phyloP scores from a whole-genome alignment of 2,888 invertebrate species.

The Sphecodes monilicornis region DNA sequence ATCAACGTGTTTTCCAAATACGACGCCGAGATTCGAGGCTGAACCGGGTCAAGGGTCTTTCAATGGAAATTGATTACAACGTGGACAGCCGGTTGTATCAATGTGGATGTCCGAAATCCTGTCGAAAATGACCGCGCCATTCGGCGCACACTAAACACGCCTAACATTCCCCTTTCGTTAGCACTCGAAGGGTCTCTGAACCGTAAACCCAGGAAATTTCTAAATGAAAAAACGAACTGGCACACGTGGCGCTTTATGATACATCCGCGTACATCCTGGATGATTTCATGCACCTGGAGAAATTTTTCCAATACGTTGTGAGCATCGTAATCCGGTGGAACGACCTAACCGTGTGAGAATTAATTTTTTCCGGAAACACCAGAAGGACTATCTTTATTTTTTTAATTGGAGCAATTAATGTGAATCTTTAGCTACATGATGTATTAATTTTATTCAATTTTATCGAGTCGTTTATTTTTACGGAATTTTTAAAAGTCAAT shows the following conservation, averaged over 20 bases:
- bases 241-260: not conserved
- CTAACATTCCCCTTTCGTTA: not conserved
- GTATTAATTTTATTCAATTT: not conserved
- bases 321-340: not conserved
- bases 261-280: not conserved
- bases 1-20: slow-evolving; percentile 11
- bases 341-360: not conserved
- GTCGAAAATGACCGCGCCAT: not conserved
- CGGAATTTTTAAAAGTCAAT: not conserved
- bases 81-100: not conserved
- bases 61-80: slow-evolving; percentile 30
- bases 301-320: not conserved
- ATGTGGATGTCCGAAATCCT: not conserved
- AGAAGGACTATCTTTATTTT: not conserved
- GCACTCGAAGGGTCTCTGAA: not conserved
- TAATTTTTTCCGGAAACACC: not conserved
- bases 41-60: slow-evolving; percentile 11
- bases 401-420: not conserved
- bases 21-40: not conserved
- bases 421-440: not conserved
- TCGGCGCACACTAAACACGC: not conserved
- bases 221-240: not conserved
- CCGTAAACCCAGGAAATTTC: not conserved
- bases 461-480: not conserved
- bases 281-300: not conserved